Base-by-base conservation (phyloP, 2,113 vertebrate genomes). In the Aphelocoma coerulescens region DNA sequence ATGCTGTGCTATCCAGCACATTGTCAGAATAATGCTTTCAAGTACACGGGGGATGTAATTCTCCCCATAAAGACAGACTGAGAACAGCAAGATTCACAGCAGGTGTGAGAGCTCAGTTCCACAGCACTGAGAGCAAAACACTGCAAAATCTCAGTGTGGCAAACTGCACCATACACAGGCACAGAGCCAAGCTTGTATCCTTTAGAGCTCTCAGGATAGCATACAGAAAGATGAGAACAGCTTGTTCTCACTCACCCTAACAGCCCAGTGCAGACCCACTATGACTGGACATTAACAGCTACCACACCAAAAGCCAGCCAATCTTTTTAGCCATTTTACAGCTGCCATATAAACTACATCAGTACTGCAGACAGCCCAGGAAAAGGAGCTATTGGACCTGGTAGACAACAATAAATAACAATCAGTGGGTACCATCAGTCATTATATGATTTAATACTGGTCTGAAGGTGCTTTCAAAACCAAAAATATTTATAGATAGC, bases 151-250 rank as follows among this genome's bases (percentile, higher is more conserved):
- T 88, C 78, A 68, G 2, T 0, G 8, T 57, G 46, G 67, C 80
- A 90, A 95, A 67, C 69, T 62, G 67, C 65, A 81, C 85, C 75
- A 61, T 12, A 61, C 91, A 8, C 39, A 86, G 95, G 84, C 87
- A 90, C 22, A 6, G 41, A 93, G 85, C 84, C 89, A 93, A 35
- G 82, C 71, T 48, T 49, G 66, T 52, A 66, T 95, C 76, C 61
- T 91, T 95, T 43, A 46, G 88, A 80, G 63, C 94, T 39, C 46
- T 67, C 49, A 13, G 92, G 82, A 67, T 75, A 94, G 94, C 33
- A 66, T 16, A 75, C 39, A 93, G 54, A 81, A 82, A 93, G 33
- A 48, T 27, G 84, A 91, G 86, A 94, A 95, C 73, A 94, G 26
- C n/a, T 27, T 55, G 59, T 95, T 95, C 93, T 77, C 79, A 68